These are phyloP conservation scores for Tamandua tetradactyla DNA, from an alignment of 2,797 vertebrate species.

Conservation along the genomic window DNA sequence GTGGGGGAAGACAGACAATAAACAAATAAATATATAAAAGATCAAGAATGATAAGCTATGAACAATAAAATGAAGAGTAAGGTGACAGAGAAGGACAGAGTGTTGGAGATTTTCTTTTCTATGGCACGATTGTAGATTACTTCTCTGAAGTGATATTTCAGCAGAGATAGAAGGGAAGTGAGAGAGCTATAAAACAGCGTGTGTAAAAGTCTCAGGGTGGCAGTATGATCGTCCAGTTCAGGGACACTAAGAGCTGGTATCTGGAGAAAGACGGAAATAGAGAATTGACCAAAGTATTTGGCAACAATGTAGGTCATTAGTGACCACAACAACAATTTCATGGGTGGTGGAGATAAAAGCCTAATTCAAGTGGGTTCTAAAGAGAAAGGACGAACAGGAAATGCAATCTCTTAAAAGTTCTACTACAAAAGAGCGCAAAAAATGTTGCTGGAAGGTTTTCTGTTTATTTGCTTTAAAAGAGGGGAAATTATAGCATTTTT, in stretches of 20 bases:
- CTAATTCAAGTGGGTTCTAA: background rate
- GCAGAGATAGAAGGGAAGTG: background rate
- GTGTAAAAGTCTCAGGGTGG: background rate
- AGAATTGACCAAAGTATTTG: background rate
- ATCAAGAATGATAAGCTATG: background rate
- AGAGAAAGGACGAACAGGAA: background rate
- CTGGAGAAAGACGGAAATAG: background rate
- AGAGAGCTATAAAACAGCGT: background rate
- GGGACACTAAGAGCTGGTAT: background rate
- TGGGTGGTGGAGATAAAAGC: background rate
- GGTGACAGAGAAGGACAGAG: background rate
- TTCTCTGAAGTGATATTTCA: background rate
- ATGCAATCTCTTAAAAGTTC: constrained; percentile 3
- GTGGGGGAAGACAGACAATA: background rate
- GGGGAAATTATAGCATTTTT: background rate
- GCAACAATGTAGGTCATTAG: background rate
- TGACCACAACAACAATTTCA: background rate
- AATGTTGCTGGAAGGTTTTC: background rate
- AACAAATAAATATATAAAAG: background rate
- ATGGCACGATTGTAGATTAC: background rate
- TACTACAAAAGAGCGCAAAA: background rate
- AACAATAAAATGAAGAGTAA: background rate
- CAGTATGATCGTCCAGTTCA: background rate
- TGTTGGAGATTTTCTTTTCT: background rate
- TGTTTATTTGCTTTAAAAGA: background rate